These are phyloP conservation scores for Alviniconcha marisindica DNA, from an alignment of 1,140 invertebrate genomes.

Conservation along the genomic window DNA sequence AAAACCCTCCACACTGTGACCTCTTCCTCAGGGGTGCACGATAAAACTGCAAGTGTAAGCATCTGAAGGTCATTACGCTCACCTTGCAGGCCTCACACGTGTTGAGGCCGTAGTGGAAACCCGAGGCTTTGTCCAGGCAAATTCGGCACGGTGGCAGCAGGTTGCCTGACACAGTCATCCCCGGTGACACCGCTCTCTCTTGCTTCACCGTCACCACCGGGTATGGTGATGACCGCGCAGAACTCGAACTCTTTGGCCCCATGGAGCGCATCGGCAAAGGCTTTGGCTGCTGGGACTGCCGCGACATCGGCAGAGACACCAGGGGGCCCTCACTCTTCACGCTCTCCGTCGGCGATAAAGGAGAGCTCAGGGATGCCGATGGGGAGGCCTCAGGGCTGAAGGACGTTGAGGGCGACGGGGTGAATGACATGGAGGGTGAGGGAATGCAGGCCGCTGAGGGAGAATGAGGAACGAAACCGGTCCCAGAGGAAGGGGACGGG, in stretches of 20 bases:
- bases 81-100: constrained; percentile 77
- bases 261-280: background rate
- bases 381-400: background rate
- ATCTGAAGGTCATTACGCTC: no score
- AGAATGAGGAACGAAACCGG: background rate
- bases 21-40: background rate
- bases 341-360: background rate
- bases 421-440: background rate
- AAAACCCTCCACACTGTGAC: background rate
- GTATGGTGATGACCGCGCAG: background rate
- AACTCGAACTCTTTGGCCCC: background rate
- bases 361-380: background rate
- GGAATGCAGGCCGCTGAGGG: background rate
- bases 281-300: background rate
- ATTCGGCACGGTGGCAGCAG: constrained; percentile 71
- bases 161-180: constrained; percentile 22
- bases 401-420: background rate
- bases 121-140: constrained; percentile 75
- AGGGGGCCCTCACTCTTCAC: background rate
- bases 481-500: background rate
- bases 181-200: background rate
- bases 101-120: constrained; percentile 76
- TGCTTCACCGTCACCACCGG: background rate
- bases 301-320: background rate
- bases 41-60: background rate